Percentiles rank a stretch among this genome's conserved stretches.
These are phyloP conservation scores for Myanophis thanlyinensis DNA, from an alignment of 2,113 vertebrate species.

Conservation along the genomic window DNA sequence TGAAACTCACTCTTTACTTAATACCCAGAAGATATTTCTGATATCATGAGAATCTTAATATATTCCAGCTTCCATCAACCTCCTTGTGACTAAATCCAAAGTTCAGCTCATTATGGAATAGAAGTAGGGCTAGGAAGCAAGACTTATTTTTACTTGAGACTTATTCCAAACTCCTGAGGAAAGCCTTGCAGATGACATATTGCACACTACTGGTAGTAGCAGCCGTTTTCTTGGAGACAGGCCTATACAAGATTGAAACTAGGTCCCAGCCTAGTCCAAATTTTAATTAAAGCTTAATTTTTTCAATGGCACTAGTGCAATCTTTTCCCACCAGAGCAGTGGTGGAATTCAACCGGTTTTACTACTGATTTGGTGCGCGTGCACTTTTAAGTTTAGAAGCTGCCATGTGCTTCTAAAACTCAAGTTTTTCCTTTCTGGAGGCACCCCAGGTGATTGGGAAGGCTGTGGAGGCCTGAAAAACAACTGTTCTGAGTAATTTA, in stretches of 20 bases:
- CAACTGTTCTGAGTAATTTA: no score
- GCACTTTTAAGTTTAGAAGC: no score
- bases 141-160: background rate
- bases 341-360: no score
- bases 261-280: background rate
- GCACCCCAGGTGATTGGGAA: no score
- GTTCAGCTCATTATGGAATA: background rate
- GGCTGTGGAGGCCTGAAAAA: no score
- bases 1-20: background rate
- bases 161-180: background rate
- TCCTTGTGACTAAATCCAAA: background rate
- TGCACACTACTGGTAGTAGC: background rate
- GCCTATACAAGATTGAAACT: background rate
- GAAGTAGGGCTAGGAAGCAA: background rate
- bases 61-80: background rate
- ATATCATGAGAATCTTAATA: background rate
- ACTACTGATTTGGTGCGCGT: no score
- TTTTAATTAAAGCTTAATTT: background rate
- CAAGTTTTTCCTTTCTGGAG: no score
- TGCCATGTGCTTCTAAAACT: no score
- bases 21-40: background rate
- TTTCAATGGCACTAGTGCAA: background rate
- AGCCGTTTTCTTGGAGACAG: background rate
- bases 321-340: background rate
- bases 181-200: background rate